Percentiles rank a stretch among this genome's conserved stretches.
These are phyloP conservation scores for Cephus sareptanus DNA, from an alignment of 2,888 invertebrate species.

Conservation along the genomic window DNA sequence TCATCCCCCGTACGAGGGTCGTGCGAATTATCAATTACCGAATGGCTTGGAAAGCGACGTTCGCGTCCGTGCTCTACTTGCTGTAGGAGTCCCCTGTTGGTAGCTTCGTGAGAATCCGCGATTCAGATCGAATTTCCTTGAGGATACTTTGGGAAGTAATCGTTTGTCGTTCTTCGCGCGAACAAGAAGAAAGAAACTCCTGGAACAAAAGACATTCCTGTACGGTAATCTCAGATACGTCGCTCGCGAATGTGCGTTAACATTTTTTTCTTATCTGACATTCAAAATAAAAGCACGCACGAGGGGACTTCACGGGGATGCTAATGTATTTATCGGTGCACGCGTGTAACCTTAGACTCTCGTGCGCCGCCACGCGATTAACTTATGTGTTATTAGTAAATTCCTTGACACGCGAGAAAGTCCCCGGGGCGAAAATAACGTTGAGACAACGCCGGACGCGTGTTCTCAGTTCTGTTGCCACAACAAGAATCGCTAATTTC, in stretches of 20 bases:
- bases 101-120: not conserved
- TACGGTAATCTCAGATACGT: not conserved
- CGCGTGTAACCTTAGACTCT: constrained; percentile 23
- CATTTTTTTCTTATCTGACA: not conserved
- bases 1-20: constrained; percentile 27
- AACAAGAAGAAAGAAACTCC: not conserved
- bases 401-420: constrained; percentile 28
- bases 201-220: not conserved
- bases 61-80: not conserved
- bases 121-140: not conserved
- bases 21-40: not conserved
- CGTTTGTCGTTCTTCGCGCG: not conserved
- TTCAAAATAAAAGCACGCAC: not conserved
- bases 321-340: constrained; percentile 18
- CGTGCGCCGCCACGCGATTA: not conserved
- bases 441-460: constrained; percentile 36
- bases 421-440: not conserved
- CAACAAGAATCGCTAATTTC: constrained; percentile 28
- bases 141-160: not conserved
- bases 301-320: not conserved
- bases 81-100: fast-evolving
- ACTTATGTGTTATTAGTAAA: constrained; percentile 25
- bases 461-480: constrained; percentile 35
- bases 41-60: not conserved
- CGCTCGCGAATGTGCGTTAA: not conserved